Evolutionary conservation across 2,888 invertebrate genomes (phyloP), one percentile per base, ranked within the genome.

Genomic region (Alloplasta piceator): DNA sequence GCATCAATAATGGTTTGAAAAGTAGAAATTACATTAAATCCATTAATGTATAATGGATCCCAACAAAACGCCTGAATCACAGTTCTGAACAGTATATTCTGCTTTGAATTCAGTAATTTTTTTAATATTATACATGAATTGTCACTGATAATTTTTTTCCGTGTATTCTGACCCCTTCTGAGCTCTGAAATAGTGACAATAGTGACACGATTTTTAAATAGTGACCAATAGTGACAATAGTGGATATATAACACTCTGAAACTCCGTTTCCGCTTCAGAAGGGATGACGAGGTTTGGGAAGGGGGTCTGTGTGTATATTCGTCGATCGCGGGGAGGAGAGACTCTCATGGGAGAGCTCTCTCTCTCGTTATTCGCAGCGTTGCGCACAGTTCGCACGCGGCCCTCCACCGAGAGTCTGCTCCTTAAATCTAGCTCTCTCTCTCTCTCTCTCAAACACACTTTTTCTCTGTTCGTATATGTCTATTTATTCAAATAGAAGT

Each of bases 341-440:
- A 73, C 72, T 78, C 76, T 80, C 75, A 66, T 67, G 66, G 73
- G 52, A 70, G 72, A 48, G 26, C 10, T 48, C 12, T 50, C 50
- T 50, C 72, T 64, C 73, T 72, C 63, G 74, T 66, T 72, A 71
- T 38, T 43, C 67, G 52, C 71, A 64, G 77, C 60, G 64, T 75
- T 63, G 66, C 14, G 50, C 67, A 60, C 83, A 83, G 83, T 83
- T 80, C 60, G 74, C 82, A 82, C 80, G 83, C 83, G 83, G 73
- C 78, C 75, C 80, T 82, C 80, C 68, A 46, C 63, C 82, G 67
- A 75, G 83, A 46, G 14, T 50, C 58, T 60, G 10, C 66, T 58
- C 52, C 3, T 52, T 12, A 52, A 14, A 41, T 16, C 46, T 46
- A 10, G 60, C 61, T 61, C 52, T 12, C 52, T 10, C 6, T 43